Percentiles rank a stretch among this genome's conserved stretches.
These are phyloP conservation scores for Strix uralensis DNA, from an alignment of 2,113 vertebrate species.

Conservation along the genomic window DNA sequence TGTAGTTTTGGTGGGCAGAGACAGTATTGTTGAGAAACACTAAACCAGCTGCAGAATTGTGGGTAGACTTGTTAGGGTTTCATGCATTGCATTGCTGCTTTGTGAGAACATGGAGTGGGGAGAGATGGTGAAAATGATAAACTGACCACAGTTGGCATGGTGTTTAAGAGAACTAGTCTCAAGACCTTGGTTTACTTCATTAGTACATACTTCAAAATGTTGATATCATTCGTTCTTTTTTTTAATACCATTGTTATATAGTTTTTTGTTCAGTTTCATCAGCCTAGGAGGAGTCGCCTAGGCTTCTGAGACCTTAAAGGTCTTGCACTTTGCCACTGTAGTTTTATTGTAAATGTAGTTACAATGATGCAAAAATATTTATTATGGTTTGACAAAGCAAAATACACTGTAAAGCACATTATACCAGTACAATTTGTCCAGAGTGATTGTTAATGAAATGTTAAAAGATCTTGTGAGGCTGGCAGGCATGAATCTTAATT, in stretches of 20 bases:
- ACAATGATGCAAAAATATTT: not conserved
- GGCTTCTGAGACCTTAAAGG: not conserved
- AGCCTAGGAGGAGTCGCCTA: not conserved
- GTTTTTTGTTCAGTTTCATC: not conserved
- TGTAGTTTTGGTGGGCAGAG: not conserved
- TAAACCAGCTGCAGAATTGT: not conserved
- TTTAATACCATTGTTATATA: not conserved
- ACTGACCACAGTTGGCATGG: not conserved
- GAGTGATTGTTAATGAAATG: not conserved
- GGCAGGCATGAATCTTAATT: not conserved
- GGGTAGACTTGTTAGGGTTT: not conserved
- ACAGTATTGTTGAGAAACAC: not conserved
- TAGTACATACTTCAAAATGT: not conserved
- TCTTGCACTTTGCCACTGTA: not conserved
- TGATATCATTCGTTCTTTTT: accelerated
- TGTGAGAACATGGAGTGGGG: not conserved
- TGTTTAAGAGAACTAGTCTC: not conserved
- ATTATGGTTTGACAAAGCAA: not conserved
- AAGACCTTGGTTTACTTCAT: not conserved
- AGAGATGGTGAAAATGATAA: not conserved
- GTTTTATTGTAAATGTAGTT: not conserved
- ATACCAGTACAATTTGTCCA: not conserved
- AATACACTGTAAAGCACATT: not conserved
- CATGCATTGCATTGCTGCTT: not conserved
- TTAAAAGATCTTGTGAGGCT: not conserved